Base-by-base conservation (phyloP, 2,113 vertebrate species). In the Rousettus leschenaultii region DNA sequence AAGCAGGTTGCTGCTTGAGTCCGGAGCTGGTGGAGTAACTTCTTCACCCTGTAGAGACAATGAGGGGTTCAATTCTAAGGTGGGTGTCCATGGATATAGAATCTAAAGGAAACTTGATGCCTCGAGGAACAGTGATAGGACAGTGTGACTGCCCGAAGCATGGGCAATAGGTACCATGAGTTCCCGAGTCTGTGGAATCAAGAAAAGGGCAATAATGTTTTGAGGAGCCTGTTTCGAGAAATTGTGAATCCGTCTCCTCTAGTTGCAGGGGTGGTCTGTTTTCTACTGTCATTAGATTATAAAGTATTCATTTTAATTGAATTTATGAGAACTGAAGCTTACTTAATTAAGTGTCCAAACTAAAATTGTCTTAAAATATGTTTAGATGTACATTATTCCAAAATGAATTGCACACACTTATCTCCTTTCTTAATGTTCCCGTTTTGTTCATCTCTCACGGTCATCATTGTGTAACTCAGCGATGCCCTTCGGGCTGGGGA, bases 301-400 rank as follows among this genome's bases (percentile, higher is more conserved):
- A 24, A 75, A 80, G 22, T 75, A 61, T 59, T 92, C 16, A 40
- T 57, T 92, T 75, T 16, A 38, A 77, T 19, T 75, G 74, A 51
- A 45, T 95, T 90, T 93, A 71, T 77, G 51, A 48, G 88, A 85
- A 71, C 30, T 66, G 70, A 87, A 87, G 74, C 70, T 86, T 78
- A 86, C 16, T 19, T 65, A 84, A 74, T 71, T 73, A 92, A 85
- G 57, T 33, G 5, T 89, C 51, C 28, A 73, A 74, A 88, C 55
- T 89, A 80, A 87, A 80, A 84, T 70, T 33, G 45, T 84, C 38
- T 71, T 74, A 83, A 94, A 80, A 65, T 38, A 38, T 55, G 26
- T 94, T 91, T 82, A 43, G 63, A 77, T 91, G 61, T 48, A 30
- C 21, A 24, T 75, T 15, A 83, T 89, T 90, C 40, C 22, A 73